phyloP scores from a whole-genome alignment of 2,797 vertebrate species.

The Sphenopsis melanotis region DNA sequence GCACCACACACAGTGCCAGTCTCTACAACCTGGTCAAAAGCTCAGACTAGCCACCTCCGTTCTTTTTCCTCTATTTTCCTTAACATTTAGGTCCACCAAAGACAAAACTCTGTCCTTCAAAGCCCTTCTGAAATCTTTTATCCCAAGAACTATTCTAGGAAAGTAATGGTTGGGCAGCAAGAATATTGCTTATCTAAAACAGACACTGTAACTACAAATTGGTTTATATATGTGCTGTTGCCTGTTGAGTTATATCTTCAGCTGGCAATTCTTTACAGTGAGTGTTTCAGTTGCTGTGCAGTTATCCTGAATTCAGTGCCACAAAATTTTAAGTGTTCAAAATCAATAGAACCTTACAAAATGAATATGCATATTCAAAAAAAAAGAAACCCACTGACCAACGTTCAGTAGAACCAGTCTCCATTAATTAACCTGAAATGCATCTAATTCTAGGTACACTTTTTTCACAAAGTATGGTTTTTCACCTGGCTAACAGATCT shows the following conservation, averaged over 20 bases:
- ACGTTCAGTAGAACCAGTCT: neutral
- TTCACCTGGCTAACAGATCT: fast-evolving
- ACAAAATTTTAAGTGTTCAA: neutral
- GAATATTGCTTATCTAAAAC: neutral
- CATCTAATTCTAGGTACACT: neutral
- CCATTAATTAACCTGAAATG: neutral
- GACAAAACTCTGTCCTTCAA: neutral
- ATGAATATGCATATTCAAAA: neutral
- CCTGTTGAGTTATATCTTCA: neutral
- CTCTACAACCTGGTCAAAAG: neutral
- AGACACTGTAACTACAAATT: neutral
- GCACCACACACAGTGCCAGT: neutral
- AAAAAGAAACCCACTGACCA: neutral
- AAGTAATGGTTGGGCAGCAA: neutral
- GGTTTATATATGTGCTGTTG: neutral
- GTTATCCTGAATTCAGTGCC: neutral
- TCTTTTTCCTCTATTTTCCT: neutral
- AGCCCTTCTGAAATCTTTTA: neutral
- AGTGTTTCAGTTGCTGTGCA: neutral
- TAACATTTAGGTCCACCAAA: neutral
- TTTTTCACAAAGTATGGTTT: neutral
- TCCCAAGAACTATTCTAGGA: neutral
- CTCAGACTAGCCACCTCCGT: neutral
- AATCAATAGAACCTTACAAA: neutral
- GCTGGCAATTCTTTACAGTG: neutral